Percentiles rank a stretch among this genome's conserved stretches.
phyloP scores from a whole-genome alignment of 2,888 invertebrate genomes.

The Flabesymbios commensalis region DNA sequence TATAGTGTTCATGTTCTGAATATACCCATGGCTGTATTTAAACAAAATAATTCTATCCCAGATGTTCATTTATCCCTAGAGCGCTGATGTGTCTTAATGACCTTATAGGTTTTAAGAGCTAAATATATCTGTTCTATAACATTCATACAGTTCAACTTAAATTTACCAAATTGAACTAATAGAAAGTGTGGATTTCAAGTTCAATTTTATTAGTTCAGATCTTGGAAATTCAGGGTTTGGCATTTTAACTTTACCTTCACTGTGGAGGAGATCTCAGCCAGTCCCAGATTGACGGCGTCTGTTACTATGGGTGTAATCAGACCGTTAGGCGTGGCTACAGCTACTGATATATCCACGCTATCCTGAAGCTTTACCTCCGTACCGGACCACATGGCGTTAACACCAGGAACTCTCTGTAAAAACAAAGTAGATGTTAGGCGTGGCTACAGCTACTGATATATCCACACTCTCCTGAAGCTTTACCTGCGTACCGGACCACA shows the following conservation, averaged over 20 bases:
- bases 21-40: too few species aligned
- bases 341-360: constrained; percentile 92
- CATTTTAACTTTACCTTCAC: constrained; percentile 65
- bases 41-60: too few species aligned
- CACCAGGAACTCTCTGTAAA: constrained; percentile 57
- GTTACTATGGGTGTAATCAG: constrained; percentile 95
- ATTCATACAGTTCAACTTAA: too few species aligned
- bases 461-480: constrained; percentile 75
- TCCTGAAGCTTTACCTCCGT: constrained; percentile 62
- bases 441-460: constrained; percentile 95
- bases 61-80: too few species aligned
- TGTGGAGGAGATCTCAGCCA: constrained; percentile 66
- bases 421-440: constrained; percentile 57
- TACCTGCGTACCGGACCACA: constrained; percentile 47
- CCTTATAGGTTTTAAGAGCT: too few species aligned
- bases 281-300: constrained; percentile 75
- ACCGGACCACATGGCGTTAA: constrained; percentile 59
- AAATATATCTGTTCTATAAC: too few species aligned
- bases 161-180: too few species aligned
- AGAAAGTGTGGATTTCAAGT: too few species aligned
- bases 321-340: constrained; percentile 92
- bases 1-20: too few species aligned
- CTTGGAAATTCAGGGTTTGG: not conserved
- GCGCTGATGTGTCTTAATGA: too few species aligned
- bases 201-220: too few species aligned